Evolutionary conservation across 2,797 vertebrate genomes (phyloP), one percentile per base, ranked within the genome.

Genomic region (Onychomys torridus): DNA sequence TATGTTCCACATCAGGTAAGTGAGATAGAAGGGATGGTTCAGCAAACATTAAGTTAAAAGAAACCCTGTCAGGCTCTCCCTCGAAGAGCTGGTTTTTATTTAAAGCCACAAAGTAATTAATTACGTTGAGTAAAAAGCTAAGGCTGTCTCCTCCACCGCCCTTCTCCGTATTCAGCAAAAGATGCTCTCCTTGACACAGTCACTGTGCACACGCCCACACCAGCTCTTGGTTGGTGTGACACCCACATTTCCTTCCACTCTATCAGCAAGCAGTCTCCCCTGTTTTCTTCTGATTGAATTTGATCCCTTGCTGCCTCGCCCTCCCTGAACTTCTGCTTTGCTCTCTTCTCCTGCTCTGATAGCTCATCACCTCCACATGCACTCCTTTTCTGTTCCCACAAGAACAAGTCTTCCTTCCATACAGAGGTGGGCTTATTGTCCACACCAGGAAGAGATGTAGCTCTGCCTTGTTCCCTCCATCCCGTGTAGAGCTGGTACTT

Each of bases 1-100:
- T 98, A 97, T 96, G 96, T 97, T 97, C 98, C 98, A 98, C 98
- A 97, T 97, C 98, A 98, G 98, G 98, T 98, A 97, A 98, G 98
- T 67, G 2, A 93, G 75, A 85, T 43, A 92, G 97, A 97, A 98
- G 90, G 97, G 97, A 98, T 63, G 95, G 97, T 98, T 98, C 96
- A 96, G 93, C 96, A 93, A 98, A 97, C 96, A 92, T 75, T 21
- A 96, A 98, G 96, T 73, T 59, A 97, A 96, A 17, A 73, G 2
- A 93, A 98, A 93, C 94, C 93, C 95, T 94, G 97, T 94, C 98
- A 96, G 73, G 96, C 92, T 96, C 97, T 97, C 95, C 97, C 82
- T 69, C 16, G 27, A 97, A 94, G 73, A 97, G 85, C 93, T 93
- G 81, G 59, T 89, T 97, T 98, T 96, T 97, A 95, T 98, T 98